phyloP scores from a whole-genome alignment of 2,888 invertebrate genomes.

The Sphaerophoria taeniata region DNA sequence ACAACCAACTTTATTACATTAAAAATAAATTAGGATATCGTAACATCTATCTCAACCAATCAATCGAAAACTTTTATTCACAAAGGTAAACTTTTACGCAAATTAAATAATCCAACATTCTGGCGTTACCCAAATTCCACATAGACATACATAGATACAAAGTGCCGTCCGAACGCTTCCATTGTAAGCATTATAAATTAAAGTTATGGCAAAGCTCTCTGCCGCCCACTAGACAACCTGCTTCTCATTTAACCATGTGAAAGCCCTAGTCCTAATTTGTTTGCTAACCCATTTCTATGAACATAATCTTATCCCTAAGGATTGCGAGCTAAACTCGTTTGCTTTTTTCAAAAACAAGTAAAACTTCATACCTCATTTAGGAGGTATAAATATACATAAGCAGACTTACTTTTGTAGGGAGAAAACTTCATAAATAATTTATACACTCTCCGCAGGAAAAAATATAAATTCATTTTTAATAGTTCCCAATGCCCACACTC shows the following conservation, averaged over 20 bases:
- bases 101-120: slow-evolving; percentile 61
- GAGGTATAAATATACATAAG: background rate
- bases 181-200: slow-evolving; percentile 12
- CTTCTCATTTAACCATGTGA: background rate
- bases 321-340: slow-evolving; percentile 12
- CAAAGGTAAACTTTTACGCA: slow-evolving; percentile 39
- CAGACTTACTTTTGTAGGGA: too few species aligned
- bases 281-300: slow-evolving; percentile 71
- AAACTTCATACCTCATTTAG: slow-evolving; percentile 42
- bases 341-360: background rate
- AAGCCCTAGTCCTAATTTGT: slow-evolving; percentile 50
- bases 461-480: slow-evolving; percentile 73
- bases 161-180: slow-evolving; percentile 10
- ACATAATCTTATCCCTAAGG: slow-evolving; percentile 27
- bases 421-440: slow-evolving; percentile 67
- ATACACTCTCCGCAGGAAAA: slow-evolving; percentile 54
- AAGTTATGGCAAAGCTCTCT: slow-evolving; percentile 10
- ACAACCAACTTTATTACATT: slow-evolving; percentile 40
- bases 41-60: slow-evolving; percentile 38
- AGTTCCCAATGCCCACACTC: slow-evolving; percentile 31
- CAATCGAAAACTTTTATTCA: slow-evolving; percentile 20
- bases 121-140: slow-evolving; percentile 16
- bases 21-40: slow-evolving; percentile 47
- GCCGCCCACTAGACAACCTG: background rate
- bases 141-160: slow-evolving; percentile 19